Percentiles rank a stretch among this genome's conserved stretches.
These are phyloP conservation scores for Sorex maritimensis DNA, from an alignment of 2,797 vertebrate species.

Conservation along the genomic window DNA sequence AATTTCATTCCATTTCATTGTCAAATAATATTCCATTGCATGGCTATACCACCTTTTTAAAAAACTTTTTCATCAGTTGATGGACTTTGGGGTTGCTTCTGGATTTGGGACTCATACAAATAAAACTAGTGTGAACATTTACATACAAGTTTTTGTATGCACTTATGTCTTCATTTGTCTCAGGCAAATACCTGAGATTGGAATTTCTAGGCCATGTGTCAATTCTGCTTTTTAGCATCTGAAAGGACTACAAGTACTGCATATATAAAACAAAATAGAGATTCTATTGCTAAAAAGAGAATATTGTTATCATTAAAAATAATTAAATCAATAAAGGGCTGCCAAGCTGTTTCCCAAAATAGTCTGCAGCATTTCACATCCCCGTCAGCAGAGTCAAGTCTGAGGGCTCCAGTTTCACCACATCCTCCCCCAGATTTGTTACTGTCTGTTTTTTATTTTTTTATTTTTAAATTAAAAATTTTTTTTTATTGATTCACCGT, in stretches of 20 bases:
- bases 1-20: conserved; percentile 13
- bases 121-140: conserved; percentile 5
- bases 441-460: neutral
- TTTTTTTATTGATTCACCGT: too few relatives aligned
- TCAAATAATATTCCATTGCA: neutral
- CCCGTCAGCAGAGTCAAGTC: neutral
- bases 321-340: too few relatives aligned
- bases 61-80: neutral
- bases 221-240: conserved; percentile 16
- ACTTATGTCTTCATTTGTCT: neutral
- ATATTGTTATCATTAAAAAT: too few relatives aligned
- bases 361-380: conserved; percentile 7
- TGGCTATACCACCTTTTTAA: neutral
- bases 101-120: neutral
- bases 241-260: conserved; percentile 9
- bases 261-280: too few relatives aligned
- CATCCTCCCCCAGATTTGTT: conserved; percentile 14
- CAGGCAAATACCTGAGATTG: neutral
- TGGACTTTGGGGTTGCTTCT: neutral
- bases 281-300: too few relatives aligned
- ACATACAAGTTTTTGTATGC: neutral
- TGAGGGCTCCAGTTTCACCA: conserved; percentile 8
- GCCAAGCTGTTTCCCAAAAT: conserved; percentile 28
- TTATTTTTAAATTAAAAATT: too few relatives aligned
- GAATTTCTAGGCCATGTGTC: neutral